Conservation (phyloP, 1,140 invertebrate genomes). For the Nilaparvata lugens region DNA sequence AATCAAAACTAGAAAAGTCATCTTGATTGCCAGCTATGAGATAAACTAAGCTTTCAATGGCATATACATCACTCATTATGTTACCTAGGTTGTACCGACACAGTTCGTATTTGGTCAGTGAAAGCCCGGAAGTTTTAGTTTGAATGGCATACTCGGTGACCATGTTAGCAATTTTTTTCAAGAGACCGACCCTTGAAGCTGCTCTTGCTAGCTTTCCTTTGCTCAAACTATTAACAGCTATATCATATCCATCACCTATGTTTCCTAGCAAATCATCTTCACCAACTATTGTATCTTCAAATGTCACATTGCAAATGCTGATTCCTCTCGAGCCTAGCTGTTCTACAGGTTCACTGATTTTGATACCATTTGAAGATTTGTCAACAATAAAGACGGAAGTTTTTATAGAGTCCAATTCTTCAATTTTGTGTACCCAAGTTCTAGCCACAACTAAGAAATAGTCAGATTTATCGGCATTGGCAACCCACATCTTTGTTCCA, state of each 20-base stretch:
- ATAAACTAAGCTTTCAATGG: conserved; percentile 26
- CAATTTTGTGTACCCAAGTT: background rate
- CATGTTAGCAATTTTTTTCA: conserved; percentile 37
- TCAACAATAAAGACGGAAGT: conserved; percentile 14
- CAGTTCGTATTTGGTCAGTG: conserved; percentile 41
- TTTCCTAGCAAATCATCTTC: conserved; percentile 7
- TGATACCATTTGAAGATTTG: conserved; percentile 7
- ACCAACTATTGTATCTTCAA: conserved; percentile 4
- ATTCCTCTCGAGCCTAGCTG: conserved; percentile 1
- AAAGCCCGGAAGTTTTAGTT: conserved; percentile 54
- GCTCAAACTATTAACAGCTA: conserved; percentile 4
- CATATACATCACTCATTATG: conserved; percentile 18
- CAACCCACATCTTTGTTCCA: conserved; percentile 21
- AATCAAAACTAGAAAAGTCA: conserved; percentile 54
- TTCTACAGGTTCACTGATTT: background rate
- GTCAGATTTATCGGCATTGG: conserved; percentile 18
- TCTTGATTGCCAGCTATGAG: conserved; percentile 20
- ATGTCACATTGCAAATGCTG: conserved; percentile 7
- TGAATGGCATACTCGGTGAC: conserved; percentile 50
- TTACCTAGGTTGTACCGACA: conserved; percentile 16
- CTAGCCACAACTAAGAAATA: conserved; percentile 18
- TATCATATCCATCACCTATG: conserved; percentile 5
- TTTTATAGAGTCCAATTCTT: background rate
- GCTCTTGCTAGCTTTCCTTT: conserved; percentile 4
- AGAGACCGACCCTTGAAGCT: conserved; percentile 22